Percentiles rank a stretch among this genome's conserved stretches.
phyloP scores from a whole-genome alignment of 2,113 vertebrate genomes.

The Esox niger region DNA sequence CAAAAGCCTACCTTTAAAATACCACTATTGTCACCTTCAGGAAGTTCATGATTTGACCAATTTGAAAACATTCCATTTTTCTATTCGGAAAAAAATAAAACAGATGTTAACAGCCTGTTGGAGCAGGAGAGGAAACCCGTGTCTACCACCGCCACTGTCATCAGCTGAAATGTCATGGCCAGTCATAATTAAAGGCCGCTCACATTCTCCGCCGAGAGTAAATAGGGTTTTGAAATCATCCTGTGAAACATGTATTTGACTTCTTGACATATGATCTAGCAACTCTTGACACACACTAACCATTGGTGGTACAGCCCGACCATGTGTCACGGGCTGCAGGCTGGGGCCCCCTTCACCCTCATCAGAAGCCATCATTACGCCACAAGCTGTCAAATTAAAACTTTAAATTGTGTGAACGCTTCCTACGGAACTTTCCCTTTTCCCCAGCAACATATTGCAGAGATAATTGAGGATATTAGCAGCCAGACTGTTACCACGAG shows the following conservation, averaged over 20 bases:
- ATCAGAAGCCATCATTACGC: slow-evolving; percentile 61
- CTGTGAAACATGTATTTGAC: slow-evolving; percentile 45
- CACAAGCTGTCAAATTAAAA: slow-evolving; percentile 73
- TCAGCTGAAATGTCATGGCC: slow-evolving; percentile 26
- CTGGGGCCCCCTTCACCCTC: slow-evolving; percentile 29
- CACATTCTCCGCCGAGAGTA: not conserved
- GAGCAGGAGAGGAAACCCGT: slow-evolving; percentile 5
- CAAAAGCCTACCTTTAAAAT: not conserved
- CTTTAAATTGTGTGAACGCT: slow-evolving; percentile 63
- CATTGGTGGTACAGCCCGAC: slow-evolving; percentile 37
- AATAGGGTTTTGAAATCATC: slow-evolving; percentile 9
- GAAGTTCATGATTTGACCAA: not conserved
- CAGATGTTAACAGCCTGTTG: not conserved
- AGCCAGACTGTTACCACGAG: slow-evolving; percentile 67
- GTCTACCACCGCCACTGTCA: not conserved
- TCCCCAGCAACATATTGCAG: slow-evolving; percentile 67
- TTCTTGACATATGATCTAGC: slow-evolving; percentile 48
- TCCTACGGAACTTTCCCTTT: slow-evolving; percentile 59
- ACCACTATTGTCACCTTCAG: not conserved
- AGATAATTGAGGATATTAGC: slow-evolving; percentile 76
- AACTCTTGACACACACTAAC: slow-evolving; percentile 37
- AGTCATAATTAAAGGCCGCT: slow-evolving; percentile 22
- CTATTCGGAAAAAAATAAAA: not conserved
- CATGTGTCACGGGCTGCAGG: slow-evolving; percentile 44
- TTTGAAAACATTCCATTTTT: not conserved